Evolutionary conservation across 2,113 vertebrate species (phyloP).

Genomic region (Neolamprologus brichardi): DNA sequence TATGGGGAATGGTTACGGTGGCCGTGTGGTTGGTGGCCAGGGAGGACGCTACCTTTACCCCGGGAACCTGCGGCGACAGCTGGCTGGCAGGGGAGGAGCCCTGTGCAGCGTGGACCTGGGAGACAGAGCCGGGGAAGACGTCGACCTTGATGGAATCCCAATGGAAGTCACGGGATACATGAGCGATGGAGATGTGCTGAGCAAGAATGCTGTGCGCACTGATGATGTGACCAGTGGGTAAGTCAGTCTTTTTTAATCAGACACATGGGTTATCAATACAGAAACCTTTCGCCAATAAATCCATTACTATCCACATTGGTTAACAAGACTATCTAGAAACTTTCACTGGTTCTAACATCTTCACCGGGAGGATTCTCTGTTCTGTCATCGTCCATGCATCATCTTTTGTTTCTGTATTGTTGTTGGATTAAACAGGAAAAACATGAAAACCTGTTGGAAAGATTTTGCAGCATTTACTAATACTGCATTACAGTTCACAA

Average conservation of each 20-base stretch:
- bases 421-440: not conserved
- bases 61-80: conserved; percentile 80
- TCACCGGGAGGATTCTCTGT: not conserved
- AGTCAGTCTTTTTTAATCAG: conserved; percentile 34
- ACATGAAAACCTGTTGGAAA: not conserved
- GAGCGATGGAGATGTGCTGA: conserved; percentile 93
- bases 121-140: conserved; percentile 76
- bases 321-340: not conserved
- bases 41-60: conserved; percentile 82
- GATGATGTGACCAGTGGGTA: conserved; percentile 93
- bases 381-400: not conserved
- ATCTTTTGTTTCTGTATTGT: not conserved
- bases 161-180: conserved; percentile 92
- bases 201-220: conserved; percentile 83
- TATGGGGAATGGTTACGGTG: conserved; percentile 82
- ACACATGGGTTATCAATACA: not conserved
- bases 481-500: not conserved
- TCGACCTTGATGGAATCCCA: conserved; percentile 78
- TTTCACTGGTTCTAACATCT: not conserved
- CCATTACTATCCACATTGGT: not conserved
- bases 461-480: not conserved
- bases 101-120: conserved; percentile 77
- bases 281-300: accelerated
- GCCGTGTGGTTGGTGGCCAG: conserved; percentile 67
- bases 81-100: conserved; percentile 76